Percentiles rank a stretch among this genome's conserved stretches.
These are phyloP conservation scores for Tamias sibiricus DNA, from an alignment of 2,113 vertebrate genomes.

Conservation along the genomic window DNA sequence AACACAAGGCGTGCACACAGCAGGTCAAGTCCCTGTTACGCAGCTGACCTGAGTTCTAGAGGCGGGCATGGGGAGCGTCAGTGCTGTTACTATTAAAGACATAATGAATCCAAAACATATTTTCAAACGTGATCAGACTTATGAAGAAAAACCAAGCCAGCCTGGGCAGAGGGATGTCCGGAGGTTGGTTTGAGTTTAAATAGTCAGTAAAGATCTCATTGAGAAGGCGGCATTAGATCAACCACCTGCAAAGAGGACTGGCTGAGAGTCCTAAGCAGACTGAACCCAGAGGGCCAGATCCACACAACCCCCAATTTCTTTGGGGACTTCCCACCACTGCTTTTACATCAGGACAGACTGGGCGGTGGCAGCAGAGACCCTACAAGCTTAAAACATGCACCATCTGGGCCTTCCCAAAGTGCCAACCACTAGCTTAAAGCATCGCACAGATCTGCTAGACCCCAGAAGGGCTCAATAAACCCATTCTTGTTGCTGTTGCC, in stretches of 20 bases:
- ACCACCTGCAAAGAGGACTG: not conserved
- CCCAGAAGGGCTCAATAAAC: too few relatives aligned
- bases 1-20: fast-evolving
- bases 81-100: not conserved
- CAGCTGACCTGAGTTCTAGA: not conserved
- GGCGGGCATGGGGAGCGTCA: fast-evolving
- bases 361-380: not conserved
- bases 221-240: not conserved
- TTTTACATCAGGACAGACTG: fast-evolving
- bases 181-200: not conserved
- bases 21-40: fast-evolving
- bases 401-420: not conserved
- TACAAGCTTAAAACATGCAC: not conserved
- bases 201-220: not conserved
- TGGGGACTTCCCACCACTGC: fast-evolving
- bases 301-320: fast-evolving
- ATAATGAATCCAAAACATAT: not conserved
- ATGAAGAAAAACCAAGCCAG: not conserved
- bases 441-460: not conserved
- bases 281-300: not conserved
- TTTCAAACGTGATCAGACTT: not conserved
- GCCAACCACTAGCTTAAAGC: not conserved
- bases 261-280: fast-evolving
- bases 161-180: not conserved
- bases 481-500: too few relatives aligned